A percentile compares a stretch with the other conserved stretches of the same genome.
Conservation (phyloP, 2,888 invertebrate genomes). For the Marronus borbonicus region DNA sequence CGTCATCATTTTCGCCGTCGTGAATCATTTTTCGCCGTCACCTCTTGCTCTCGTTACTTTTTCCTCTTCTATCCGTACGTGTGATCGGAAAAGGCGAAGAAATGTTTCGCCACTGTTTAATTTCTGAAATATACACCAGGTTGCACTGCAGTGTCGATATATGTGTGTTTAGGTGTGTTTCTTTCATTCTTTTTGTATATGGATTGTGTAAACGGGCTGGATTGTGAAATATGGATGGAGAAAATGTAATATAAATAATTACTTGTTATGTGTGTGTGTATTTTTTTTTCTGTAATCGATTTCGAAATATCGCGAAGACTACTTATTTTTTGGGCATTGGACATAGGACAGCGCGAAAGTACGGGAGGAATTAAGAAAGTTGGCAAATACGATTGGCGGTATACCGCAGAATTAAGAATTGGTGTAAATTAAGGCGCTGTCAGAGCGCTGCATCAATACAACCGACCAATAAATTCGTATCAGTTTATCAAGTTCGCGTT, state of each 20-base stretch:
- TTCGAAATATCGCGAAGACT: not conserved
- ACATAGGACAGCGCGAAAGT: too few species aligned
- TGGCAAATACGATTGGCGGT: too few species aligned
- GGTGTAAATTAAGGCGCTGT: too few species aligned
- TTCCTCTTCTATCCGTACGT: not conserved
- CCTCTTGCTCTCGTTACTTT: not conserved
- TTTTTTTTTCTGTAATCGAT: not conserved
- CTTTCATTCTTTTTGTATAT: constrained; percentile 14
- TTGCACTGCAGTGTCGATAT: not conserved
- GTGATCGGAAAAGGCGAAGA: not conserved
- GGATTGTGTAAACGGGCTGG: not conserved
- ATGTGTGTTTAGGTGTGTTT: not conserved
- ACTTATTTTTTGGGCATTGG: too few species aligned
- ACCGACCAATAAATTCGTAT: too few species aligned
- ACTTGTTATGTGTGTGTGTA: not conserved
- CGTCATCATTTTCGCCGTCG: not conserved
- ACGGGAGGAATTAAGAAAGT: too few species aligned
- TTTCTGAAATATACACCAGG: not conserved
- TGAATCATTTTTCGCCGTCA: not conserved
- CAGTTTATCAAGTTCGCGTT: too few species aligned
- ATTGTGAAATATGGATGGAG: constrained; percentile 7
- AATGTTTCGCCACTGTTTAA: constrained; percentile 2
- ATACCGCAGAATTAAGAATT: too few species aligned
- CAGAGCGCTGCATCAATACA: too few species aligned
- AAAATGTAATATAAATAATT: constrained; percentile 5